Evolutionary conservation across 2,888 invertebrate species (phyloP), one percentile per base, ranked within the genome.

Genomic region (Phorcus lineatus): DNA sequence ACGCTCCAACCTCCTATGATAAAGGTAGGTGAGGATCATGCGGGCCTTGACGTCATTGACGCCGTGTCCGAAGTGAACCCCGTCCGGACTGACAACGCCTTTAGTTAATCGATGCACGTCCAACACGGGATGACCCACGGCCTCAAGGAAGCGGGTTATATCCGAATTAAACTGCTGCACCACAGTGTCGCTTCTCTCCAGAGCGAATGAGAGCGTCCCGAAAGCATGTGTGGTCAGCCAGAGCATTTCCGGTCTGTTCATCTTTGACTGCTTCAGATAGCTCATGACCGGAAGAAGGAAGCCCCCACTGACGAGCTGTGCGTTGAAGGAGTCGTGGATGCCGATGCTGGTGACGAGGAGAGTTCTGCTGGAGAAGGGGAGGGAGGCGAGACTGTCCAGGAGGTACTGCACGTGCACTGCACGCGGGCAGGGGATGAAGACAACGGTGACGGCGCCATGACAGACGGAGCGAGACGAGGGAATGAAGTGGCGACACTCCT

Each of bases 1-100:
- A 11, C 47, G 47, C 11, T 47, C 13, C 11, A 47, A 47, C 13
- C 47, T 40, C 70, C 24, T 19, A 1, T 70, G 4, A 24, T 24
- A 70, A n/a, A 70, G 31, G 36, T 70, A 70, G 24, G 28, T 70
- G 40, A 70, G 36, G 9, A 70, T 19, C n/a, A 70, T 19, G 11
- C 36, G 70, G 0, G 70, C 40, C 24, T 70, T 70, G 31, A 36
- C 40, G 31, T n/a, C 11, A 36, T 70, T 70, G 3, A 70, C 70
- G 9, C 70, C 70, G 17, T 70, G 70, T n/a, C 70, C 70, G 36
- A 31, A 70, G 40, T 70, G 70, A 19, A 70, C 70, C n/a, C 70
- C 70, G 70, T 70, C 70, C 0, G 36, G 31, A 36, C 70, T 70
- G 40, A 40, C 70, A 40, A 36, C 36, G 9, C 70, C 70, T 0